Evolutionary conservation across 2,113 vertebrate species (phyloP).

Genomic region (Scytalopus superciliaris): DNA sequence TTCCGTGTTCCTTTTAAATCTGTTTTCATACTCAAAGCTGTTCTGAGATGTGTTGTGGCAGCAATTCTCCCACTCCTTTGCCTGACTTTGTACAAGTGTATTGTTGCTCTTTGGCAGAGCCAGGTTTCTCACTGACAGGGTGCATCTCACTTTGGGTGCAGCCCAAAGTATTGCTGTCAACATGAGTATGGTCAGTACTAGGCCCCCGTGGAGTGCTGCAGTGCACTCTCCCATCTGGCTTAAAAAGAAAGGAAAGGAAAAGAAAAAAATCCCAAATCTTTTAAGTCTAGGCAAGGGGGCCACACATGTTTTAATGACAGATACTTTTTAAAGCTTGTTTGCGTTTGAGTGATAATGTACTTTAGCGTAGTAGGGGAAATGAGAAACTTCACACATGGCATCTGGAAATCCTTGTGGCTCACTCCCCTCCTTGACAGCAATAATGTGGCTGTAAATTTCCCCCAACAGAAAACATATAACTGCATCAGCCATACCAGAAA

Average conservation of each 20-base stretch:
- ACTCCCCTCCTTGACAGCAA: conserved; percentile 49
- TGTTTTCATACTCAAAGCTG: background rate
- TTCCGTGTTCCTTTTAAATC: background rate
- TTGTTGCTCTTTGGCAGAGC: background rate
- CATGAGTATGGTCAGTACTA: background rate
- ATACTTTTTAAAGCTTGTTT: conserved; percentile 61
- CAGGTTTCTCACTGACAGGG: background rate
- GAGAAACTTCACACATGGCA: conserved; percentile 66
- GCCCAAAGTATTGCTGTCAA: background rate
- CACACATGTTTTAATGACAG: conserved; percentile 51
- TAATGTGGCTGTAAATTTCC: conserved; percentile 63
- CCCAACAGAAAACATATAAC: conserved; percentile 52
- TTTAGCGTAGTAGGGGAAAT: conserved; percentile 51
- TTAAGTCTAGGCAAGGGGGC: background rate
- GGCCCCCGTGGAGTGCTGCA: background rate
- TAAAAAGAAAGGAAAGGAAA: background rate
- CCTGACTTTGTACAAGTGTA: background rate
- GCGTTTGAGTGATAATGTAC: conserved; percentile 58
- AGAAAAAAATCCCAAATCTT: background rate
- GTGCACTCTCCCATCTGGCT: background rate
- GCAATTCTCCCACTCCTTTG: background rate
- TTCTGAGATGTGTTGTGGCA: background rate
- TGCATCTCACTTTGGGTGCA: background rate
- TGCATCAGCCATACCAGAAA: conserved; percentile 35
- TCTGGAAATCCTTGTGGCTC: conserved; percentile 70